Evolutionary conservation across 2,888 invertebrate species (phyloP).

Genomic region (Polietes domitor): DNA sequence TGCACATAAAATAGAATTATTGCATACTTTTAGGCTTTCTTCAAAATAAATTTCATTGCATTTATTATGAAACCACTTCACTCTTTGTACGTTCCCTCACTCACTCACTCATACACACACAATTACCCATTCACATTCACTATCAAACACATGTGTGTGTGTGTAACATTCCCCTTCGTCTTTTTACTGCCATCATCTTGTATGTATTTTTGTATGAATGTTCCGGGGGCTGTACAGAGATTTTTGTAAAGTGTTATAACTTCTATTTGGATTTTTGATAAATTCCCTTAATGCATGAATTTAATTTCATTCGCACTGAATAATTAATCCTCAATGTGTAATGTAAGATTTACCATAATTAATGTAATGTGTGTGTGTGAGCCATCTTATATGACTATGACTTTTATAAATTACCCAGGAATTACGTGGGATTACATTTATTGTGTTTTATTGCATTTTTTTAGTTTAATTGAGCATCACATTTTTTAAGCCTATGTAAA

Average conservation of each 20-base stretch:
- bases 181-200: neutral
- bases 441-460: too few relatives aligned
- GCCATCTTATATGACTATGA: neutral
- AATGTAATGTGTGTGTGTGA: constrained; percentile 21
- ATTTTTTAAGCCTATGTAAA: neutral
- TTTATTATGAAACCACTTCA: constrained; percentile 33
- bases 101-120: neutral
- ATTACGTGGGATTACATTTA: constrained; percentile 14
- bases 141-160: neutral
- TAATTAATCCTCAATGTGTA: constrained; percentile 28
- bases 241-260: constrained; percentile 32
- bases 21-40: constrained; percentile 59
- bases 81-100: neutral
- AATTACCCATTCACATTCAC: neutral
- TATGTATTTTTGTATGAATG: neutral
- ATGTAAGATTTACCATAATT: constrained; percentile 30
- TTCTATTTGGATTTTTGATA: constrained; percentile 37
- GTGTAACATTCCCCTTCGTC: neutral
- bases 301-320: constrained; percentile 25
- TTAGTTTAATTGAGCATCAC: neutral
- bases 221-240: neutral
- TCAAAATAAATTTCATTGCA: constrained; percentile 50
- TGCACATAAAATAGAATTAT: constrained; percentile 64
- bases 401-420: constrained; percentile 11
- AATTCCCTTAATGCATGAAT: constrained; percentile 27